A percentile compares a stretch with the other conserved stretches of the same genome.
These are phyloP conservation scores for Psephotus haematonotus DNA, from an alignment of 2,113 vertebrate genomes.

Conservation along the genomic window DNA sequence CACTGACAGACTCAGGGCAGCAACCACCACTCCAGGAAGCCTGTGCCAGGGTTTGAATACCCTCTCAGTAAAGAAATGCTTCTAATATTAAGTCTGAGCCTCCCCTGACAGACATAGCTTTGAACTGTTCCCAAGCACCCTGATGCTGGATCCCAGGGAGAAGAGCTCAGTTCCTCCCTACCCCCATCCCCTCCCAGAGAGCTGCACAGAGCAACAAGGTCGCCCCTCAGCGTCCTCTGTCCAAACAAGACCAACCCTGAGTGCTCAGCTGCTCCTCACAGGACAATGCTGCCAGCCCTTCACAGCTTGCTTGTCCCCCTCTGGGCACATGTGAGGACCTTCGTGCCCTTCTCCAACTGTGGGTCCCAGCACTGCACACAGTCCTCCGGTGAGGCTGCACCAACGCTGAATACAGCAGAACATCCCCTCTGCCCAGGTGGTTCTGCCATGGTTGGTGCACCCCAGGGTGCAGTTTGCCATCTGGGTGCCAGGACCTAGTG, in stretches of 20 bases:
- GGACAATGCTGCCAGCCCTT: neutral
- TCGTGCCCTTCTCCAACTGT: neutral
- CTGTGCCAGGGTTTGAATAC: too few species aligned
- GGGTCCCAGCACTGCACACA: neutral
- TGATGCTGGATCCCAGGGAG: neutral
- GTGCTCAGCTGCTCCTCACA: neutral
- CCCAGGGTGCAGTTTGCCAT: neutral
- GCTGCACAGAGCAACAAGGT: neutral
- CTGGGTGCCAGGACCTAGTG: neutral
- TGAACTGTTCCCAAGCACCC: neutral
- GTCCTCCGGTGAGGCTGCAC: neutral
- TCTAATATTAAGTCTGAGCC: neutral
- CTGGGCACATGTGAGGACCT: neutral
- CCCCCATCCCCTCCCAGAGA: neutral
- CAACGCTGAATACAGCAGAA: neutral
- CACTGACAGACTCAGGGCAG: rapidly evolving
- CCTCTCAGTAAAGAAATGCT: neutral
- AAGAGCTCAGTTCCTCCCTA: neutral
- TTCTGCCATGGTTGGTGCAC: neutral
- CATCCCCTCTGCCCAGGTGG: neutral
- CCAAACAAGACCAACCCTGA: neutral
- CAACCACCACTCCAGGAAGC: neutral
- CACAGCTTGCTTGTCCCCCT: neutral
- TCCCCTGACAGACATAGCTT: neutral
- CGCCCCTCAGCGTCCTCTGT: neutral